Conservation (phyloP, 2,888 invertebrate species). For the Balanococcus diminutus region DNA sequence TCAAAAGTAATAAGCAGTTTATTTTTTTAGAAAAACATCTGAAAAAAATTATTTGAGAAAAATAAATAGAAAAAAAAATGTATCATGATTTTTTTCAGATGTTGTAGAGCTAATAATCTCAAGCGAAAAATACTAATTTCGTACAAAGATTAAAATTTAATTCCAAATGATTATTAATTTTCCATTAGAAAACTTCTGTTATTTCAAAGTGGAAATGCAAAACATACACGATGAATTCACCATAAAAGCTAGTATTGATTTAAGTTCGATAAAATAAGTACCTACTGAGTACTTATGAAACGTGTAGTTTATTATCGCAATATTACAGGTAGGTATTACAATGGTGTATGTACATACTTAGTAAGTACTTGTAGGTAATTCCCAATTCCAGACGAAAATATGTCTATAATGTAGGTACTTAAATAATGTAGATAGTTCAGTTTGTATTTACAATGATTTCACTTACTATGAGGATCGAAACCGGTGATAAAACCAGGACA, state of each 20-base stretch:
- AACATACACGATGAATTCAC: neutral
- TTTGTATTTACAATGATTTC: neutral
- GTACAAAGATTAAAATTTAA: neutral
- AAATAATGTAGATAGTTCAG: neutral
- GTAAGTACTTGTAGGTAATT: neutral
- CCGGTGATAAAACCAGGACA: conserved; percentile 76
- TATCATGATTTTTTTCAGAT: too few species aligned
- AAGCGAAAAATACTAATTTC: neutral
- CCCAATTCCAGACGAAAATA: neutral
- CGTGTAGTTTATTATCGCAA: neutral
- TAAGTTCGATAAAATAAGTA: neutral
- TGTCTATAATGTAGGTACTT: neutral
- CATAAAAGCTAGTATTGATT: neutral
- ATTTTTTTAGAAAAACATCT: too few species aligned
- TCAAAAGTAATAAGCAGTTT: too few species aligned
- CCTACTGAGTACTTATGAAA: neutral
- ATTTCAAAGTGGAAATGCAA: neutral
- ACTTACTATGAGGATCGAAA: conserved; percentile 68
- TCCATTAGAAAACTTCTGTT: neutral
- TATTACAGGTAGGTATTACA: too few species aligned
- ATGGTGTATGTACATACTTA: too few species aligned
- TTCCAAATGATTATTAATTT: neutral
- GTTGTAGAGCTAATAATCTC: too few species aligned
- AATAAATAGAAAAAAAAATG: too few species aligned
- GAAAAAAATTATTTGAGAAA: too few species aligned